Conservation (phyloP, 1,140 invertebrate species). For the Drosophila sp. region DNA sequence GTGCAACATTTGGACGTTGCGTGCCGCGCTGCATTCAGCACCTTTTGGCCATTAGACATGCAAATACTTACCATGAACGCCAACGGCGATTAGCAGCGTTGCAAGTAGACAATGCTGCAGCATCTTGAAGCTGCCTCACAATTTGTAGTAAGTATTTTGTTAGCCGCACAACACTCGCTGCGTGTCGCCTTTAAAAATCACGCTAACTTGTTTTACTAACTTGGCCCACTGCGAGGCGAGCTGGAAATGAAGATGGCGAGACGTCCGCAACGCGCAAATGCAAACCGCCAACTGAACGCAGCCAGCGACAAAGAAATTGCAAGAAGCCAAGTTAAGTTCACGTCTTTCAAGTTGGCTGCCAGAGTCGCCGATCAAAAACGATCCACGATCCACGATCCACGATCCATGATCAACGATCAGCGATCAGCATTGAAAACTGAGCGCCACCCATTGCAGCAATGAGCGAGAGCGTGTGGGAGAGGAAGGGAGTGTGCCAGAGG, state of each 20-base stretch:
- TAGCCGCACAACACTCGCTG: neutral
- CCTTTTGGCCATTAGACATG: neutral
- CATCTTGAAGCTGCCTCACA: conserved; percentile 55
- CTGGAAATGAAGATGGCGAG: conserved; percentile 19
- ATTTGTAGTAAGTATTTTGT: neutral
- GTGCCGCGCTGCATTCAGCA: neutral
- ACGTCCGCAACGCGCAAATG: conserved; percentile 77
- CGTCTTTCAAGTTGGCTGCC: conserved; percentile 24
- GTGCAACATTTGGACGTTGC: conserved; percentile 7
- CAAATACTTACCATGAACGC: conserved; percentile 62
- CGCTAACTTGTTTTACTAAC: neutral
- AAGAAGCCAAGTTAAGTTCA: conserved; percentile 67
- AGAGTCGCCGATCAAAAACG: conserved; percentile 22
- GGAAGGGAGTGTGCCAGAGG: neutral
- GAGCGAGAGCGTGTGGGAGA: neutral
- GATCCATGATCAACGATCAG: too few species aligned
- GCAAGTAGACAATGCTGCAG: conserved; percentile 63
- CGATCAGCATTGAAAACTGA: neutral
- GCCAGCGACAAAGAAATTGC: conserved; percentile 66
- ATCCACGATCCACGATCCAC: conserved; percentile 1
- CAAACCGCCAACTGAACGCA: conserved; percentile 79
- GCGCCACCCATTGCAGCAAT: neutral
- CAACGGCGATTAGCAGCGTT: conserved; percentile 51
- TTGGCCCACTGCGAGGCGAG: neutral
- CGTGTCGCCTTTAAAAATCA: neutral